Conservation (phyloP, 2,113 vertebrate genomes). For the Trematocara nigrifrons region DNA sequence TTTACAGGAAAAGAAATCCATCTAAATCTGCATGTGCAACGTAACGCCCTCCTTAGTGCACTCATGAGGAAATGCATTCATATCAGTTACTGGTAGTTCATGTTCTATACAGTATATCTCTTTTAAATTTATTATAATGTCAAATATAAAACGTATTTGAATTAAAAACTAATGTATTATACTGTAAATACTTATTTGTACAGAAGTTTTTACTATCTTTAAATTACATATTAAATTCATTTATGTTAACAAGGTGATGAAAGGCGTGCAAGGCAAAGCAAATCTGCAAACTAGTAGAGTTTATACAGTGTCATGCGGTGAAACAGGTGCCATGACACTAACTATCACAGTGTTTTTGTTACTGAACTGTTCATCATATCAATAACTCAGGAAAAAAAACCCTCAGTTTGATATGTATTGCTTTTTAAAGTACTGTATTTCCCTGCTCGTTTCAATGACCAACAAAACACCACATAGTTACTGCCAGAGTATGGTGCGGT, state of each 20-base stretch:
- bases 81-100: neutral
- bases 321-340: neutral
- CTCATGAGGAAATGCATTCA: neutral
- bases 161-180: neutral
- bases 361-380: neutral
- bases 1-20: neutral
- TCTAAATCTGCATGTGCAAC: neutral
- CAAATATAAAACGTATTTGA: neutral
- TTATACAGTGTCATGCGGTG: neutral
- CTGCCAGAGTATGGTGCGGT: neutral
- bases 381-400: rapidly evolving
- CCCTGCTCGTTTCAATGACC: neutral
- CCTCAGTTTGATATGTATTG: neutral
- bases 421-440: neutral
- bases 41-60: neutral
- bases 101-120: neutral
- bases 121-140: neutral
- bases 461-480: neutral
- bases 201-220: neutral
- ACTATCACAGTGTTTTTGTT: neutral
- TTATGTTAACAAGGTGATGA: neutral
- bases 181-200: neutral
- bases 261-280: neutral
- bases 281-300: neutral
- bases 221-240: neutral